Percentiles rank a stretch among this genome's conserved stretches.
Evolutionary conservation across 2,797 vertebrate genomes (phyloP).

Genomic region (Meda fulgida): DNA sequence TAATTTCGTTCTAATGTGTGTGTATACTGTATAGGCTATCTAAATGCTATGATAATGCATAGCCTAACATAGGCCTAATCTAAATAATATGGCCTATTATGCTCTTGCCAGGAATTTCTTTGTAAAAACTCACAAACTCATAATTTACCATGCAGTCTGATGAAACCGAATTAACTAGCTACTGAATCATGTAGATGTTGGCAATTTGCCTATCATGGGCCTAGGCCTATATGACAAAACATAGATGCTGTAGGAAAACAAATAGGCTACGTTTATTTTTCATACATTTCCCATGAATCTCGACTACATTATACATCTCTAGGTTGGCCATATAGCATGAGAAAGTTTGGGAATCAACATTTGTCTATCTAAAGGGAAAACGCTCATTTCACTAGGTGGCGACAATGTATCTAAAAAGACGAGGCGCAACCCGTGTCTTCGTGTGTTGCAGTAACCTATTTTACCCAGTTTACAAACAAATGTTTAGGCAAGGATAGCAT

Average conservation of each 20-base stretch:
- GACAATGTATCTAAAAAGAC: constrained; percentile 22
- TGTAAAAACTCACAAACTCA: background rate
- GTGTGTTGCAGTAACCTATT: constrained; percentile 46
- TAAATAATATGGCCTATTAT: too few relatives aligned
- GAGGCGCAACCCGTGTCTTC: constrained; percentile 43
- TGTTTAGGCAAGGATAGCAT: constrained; percentile 14
- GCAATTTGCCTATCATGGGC: too few relatives aligned
- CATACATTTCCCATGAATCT: background rate
- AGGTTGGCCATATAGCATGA: background rate
- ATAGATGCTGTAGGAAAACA: background rate
- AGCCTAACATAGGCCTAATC: background rate
- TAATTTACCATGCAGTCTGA: background rate
- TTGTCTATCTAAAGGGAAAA: background rate
- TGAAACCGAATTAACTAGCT: background rate
- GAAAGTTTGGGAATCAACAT: background rate
- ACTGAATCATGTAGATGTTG: background rate
- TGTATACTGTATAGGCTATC: too few relatives aligned
- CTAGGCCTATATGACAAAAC: background rate
- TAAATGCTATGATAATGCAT: background rate
- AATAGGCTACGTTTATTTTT: background rate
- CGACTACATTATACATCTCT: background rate
- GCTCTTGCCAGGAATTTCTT: too few relatives aligned
- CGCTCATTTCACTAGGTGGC: constrained; percentile 41
- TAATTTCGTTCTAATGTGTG: too few relatives aligned
- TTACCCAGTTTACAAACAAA: constrained; percentile 35